Percentiles rank a stretch among this genome's conserved stretches.
phyloP scores from a whole-genome alignment of 2,113 vertebrate genomes.

The Nesoenas mayeri region DNA sequence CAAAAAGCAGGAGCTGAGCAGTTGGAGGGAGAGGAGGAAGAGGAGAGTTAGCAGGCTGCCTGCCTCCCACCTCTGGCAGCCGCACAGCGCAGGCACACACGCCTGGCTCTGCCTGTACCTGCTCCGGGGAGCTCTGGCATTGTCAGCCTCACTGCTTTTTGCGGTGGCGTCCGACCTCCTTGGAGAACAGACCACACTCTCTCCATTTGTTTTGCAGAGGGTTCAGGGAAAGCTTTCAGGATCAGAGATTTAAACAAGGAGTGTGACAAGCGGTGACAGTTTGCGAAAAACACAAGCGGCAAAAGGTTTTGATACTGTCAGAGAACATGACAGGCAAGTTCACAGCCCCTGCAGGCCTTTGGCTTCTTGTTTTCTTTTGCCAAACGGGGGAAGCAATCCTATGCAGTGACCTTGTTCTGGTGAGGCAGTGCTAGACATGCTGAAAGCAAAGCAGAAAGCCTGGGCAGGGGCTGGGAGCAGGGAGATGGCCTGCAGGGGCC shows the following conservation, averaged over 20 bases:
- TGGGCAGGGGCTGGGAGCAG: not conserved
- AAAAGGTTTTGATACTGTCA: slow-evolving; percentile 56
- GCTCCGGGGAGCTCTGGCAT: not conserved
- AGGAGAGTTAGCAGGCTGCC: not conserved
- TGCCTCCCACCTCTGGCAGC: slow-evolving; percentile 19
- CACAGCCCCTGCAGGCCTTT: slow-evolving; percentile 32
- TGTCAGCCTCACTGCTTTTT: not conserved
- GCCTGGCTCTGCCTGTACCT: not conserved
- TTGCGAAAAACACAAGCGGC: slow-evolving; percentile 42
- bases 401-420: not conserved
- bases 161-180: not conserved
- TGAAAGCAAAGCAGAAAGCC: not conserved
- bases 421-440: not conserved
- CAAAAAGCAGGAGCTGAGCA: not conserved
- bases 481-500: not conserved
- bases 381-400: not conserved
- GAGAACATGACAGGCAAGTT: slow-evolving; percentile 60
- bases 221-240: slow-evolving; percentile 24
- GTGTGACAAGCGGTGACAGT: slow-evolving; percentile 15
- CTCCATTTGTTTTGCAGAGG: not conserved
- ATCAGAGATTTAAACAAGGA: not conserved
- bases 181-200: not conserved
- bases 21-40: not conserved
- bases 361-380: slow-evolving; percentile 37
- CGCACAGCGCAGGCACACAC: fast-evolving